phyloP scores from a whole-genome alignment of 2,113 vertebrate species.

The Chiloscyllium plagiosum region DNA sequence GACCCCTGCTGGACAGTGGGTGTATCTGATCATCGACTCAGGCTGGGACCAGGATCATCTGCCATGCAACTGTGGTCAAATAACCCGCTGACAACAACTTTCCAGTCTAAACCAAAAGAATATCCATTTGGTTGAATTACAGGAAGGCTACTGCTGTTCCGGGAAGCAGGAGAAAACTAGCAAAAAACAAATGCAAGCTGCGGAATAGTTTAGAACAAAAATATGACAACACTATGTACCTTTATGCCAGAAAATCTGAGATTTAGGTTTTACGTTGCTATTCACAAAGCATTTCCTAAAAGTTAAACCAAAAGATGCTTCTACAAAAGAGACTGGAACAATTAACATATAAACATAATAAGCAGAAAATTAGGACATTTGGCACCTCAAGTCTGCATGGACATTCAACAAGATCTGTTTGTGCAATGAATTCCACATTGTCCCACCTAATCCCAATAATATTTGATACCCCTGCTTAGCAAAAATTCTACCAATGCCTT shows the following conservation, averaged over 20 bases:
- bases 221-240: not conserved
- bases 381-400: no score
- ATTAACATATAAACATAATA: no score
- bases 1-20: conserved; percentile 15
- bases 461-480: no score
- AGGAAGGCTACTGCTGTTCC: not conserved
- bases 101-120: not conserved
- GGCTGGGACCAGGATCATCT: not conserved
- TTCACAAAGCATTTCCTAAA: not conserved
- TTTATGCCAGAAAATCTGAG: not conserved
- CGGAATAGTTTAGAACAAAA: not conserved
- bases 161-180: not conserved
- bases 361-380: no score
- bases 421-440: no score
- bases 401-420: no score
- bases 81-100: not conserved
- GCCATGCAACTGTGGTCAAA: not conserved
- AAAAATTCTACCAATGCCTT: no score
- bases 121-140: not conserved
- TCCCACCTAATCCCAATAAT: no score
- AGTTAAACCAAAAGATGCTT: not conserved
- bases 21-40: not conserved
- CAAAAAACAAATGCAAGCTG: not conserved
- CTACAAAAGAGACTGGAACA: not conserved
- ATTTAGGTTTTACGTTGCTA: not conserved